A percentile compares a stretch with the other conserved stretches of the same genome.
These are phyloP conservation scores for Rhyzopertha dominica DNA, from an alignment of 1,140 invertebrate species.

Conservation along the genomic window DNA sequence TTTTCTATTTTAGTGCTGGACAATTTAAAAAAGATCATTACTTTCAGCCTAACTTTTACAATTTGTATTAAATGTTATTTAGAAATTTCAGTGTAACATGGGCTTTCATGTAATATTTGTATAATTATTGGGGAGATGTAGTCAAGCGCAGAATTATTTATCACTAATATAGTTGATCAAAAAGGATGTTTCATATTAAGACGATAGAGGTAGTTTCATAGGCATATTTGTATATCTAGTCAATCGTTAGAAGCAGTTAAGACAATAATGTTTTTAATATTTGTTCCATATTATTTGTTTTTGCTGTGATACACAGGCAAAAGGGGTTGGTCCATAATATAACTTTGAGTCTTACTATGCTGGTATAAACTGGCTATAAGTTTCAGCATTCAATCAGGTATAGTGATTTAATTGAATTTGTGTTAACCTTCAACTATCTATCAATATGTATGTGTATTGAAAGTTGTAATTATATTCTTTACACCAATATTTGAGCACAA, in stretches of 20 bases:
- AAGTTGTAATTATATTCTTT: no score
- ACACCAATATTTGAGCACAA: no score
- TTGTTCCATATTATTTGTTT: no score
- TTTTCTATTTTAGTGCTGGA: constrained; percentile 21
- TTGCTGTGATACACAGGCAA: no score
- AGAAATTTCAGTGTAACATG: constrained; percentile 26
- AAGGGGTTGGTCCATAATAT: no score
- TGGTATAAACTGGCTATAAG: no score
- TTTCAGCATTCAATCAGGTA: no score
- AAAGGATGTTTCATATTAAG: not conserved
- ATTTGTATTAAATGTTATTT: constrained; percentile 21
- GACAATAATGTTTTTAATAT: constrained; percentile 3
- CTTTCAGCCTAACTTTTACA: constrained; percentile 19
- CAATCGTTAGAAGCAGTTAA: constrained; percentile 9
- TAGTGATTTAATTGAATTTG: no score
- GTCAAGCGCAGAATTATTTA: not conserved
- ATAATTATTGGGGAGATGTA: constrained; percentile 19
- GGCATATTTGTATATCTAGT: constrained; percentile 15
- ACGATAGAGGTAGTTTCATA: constrained; percentile 7
- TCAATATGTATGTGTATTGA: no score
- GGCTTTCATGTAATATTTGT: constrained; percentile 33
- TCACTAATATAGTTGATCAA: constrained; percentile 11
- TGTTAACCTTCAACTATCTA: no score
- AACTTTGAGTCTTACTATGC: no score
- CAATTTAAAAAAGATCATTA: constrained; percentile 3